Base-by-base conservation (phyloP, 2,888 invertebrate species). In the Drosophila longiperda region DNA sequence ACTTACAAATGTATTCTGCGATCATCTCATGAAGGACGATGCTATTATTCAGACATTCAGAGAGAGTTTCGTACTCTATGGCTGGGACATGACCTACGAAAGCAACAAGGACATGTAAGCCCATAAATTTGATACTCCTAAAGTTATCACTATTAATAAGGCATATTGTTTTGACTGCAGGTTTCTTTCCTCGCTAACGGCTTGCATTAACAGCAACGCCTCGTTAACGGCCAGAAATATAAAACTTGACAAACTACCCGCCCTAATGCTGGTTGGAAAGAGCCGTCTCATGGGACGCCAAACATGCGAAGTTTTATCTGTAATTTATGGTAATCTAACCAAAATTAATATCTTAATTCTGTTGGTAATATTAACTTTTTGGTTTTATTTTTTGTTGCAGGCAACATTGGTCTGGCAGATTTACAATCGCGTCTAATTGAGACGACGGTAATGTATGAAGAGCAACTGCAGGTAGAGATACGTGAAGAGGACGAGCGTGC, bases 1-100 rank as follows among this genome's bases (percentile, higher is more conserved):
- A 66, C 94, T 98, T 83, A 96, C 98, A 42, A 99, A 99, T 93
- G 99, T 99, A 78, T 99, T 99, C 95, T 99, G 99, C 94, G 98
- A 98, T 66, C 98, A 98, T 92, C 94, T 98, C 71, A 94, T 99
- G 80, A 98, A 98, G 92, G 97, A 96, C 89, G 98, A 98, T 91
- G 96, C 97, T 23, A 97, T 99, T 59, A 95, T 98, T 89, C 97
- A 98, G 91, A 97, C 97, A 72, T 95, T 99, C 54, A 96, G 96
- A 66, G 96, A 96, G 66, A 98, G 98, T 94, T 99, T 98, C 93
- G 94, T 99, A 53, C 95, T 98, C 3, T 99, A 98, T 95, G 99
- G 99, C 69, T 99, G 99, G 99, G 99, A 99, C 93, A 95, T 99
- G 82, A 98, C 99, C 12, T 95, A 96, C 83, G 96, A 97, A 77